Base-by-base conservation (phyloP, 2,888 invertebrate genomes). In the Balanococcus diminutus region DNA sequence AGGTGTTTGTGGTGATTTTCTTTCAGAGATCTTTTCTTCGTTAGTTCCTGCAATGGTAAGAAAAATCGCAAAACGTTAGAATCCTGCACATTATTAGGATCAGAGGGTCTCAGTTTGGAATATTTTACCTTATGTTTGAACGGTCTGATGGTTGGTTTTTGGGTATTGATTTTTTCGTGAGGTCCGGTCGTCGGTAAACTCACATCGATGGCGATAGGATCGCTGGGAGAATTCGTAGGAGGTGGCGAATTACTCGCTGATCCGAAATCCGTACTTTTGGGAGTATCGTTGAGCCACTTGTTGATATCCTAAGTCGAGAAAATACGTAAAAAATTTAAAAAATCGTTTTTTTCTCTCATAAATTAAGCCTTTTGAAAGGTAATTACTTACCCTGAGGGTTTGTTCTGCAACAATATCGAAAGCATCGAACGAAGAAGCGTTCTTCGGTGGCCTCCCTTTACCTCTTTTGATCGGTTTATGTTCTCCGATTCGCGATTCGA, bases 251-350 rank as follows among this genome's bases (percentile, higher is more conserved):
- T 95, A 88, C 94, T 94, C 8, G 93, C 94, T 0, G 95, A 95
- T 88, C 94, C 95, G 87, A 94, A 93, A 81, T 86, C 81, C 11
- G 56, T 56, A 36, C 46, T 92, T 88, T 94, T 93, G 0, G 96
- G 96, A 0, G 96, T 94, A 88, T 96, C 96, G 89, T 96, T 96
- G 87, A 96, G 90, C 96, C 96, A 96, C 89, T 96, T 95, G 89
- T 95, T 96, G 67, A 96, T 96, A 89, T 96, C 96, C 92, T 96
- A 89, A 16, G 88, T 87, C 32, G 87, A 87, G 6, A 86, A 42
- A 36, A 16, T 46, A n/a, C 25, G n/a, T 42, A 28, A 51, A 84
- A 72, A 84, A 28, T 56, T n/a, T 39, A 19, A 81, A 2, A n/a
- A n/a, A n/a, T n/a, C n/a, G n/a, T n/a, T n/a, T n/a, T n/a, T n/a